Evolutionary conservation across 64 coral and sea anemone species (phyloP).

Genomic region (Platygyra sinensis): DNA sequence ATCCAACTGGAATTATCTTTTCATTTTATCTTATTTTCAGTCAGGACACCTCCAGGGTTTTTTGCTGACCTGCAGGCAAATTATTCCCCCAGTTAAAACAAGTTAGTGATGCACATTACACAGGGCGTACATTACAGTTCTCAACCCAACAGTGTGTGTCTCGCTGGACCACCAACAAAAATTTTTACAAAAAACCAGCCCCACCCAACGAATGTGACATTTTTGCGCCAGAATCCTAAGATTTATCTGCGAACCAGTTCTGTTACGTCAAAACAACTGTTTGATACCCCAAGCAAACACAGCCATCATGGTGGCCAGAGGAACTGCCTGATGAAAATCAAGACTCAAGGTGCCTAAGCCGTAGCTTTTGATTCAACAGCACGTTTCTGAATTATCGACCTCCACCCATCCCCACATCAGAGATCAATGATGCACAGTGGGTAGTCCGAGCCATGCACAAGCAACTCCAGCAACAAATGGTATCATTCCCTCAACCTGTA

Average conservation of each 20-base stretch:
- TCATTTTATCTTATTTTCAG: slow-evolving; percentile 52
- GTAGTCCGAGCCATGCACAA: slow-evolving; percentile 11
- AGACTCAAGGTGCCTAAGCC: slow-evolving; percentile 60
- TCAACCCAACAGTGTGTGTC: slow-evolving; percentile 56
- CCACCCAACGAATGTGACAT: slow-evolving; percentile 87
- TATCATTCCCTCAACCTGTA: slow-evolving; percentile 1
- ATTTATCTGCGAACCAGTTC: slow-evolving; percentile 90
- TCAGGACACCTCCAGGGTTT: slow-evolving; percentile 73
- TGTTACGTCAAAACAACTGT: slow-evolving; percentile 80
- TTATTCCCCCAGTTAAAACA: slow-evolving; percentile 35
- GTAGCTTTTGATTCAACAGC: slow-evolving; percentile 87
- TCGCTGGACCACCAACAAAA: too few relatives aligned
- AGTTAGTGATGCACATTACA: slow-evolving; percentile 83
- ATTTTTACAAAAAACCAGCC: slow-evolving; percentile 93
- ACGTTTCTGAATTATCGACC: slow-evolving; percentile 75
- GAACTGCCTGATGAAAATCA: slow-evolving; percentile 68
- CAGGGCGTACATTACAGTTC: slow-evolving; percentile 71
- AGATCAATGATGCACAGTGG: neutral
- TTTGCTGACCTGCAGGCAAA: slow-evolving; percentile 70
- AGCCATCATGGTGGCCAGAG: slow-evolving; percentile 86
- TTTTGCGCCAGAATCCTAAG: slow-evolving; percentile 88
- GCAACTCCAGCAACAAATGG: neutral
- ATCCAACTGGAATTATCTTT: neutral
- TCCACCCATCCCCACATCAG: neutral
- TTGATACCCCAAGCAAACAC: slow-evolving; percentile 1